Conservation (phyloP, 2,113 vertebrate species). For the Alectura lathami region DNA sequence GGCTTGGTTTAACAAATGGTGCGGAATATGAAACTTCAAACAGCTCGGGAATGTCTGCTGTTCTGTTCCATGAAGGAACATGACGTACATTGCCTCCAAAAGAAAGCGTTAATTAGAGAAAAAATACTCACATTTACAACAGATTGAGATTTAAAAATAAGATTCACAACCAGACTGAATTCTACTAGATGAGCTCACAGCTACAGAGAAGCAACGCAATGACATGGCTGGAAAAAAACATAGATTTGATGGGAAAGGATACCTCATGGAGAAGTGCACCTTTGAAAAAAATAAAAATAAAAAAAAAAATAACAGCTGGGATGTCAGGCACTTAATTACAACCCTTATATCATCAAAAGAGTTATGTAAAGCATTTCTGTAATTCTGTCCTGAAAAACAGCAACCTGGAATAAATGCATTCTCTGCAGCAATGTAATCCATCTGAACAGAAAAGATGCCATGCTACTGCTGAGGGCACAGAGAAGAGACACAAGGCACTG, state of each 20-base stretch:
- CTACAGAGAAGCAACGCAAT: not conserved
- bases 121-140: not conserved
- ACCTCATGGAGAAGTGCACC: not conserved
- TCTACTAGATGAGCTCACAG: not conserved
- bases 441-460: not conserved
- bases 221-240: not conserved
- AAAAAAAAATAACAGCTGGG: not conserved
- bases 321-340: not conserved
- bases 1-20: not conserved
- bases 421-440: not conserved
- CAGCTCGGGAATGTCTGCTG: not conserved
- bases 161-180: not conserved
- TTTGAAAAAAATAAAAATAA: not conserved
- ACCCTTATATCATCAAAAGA: not conserved
- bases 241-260: not conserved
- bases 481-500: not conserved
- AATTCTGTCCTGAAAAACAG: not conserved
- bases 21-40: not conserved
- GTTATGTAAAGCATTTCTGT: not conserved
- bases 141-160: not conserved
- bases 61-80: not conserved
- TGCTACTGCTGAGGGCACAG: not conserved
- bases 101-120: not conserved
- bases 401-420: not conserved
- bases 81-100: not conserved